These are phyloP conservation scores for Drosophila prostipennis DNA, from an alignment of 2,888 invertebrate species.

Conservation along the genomic window DNA sequence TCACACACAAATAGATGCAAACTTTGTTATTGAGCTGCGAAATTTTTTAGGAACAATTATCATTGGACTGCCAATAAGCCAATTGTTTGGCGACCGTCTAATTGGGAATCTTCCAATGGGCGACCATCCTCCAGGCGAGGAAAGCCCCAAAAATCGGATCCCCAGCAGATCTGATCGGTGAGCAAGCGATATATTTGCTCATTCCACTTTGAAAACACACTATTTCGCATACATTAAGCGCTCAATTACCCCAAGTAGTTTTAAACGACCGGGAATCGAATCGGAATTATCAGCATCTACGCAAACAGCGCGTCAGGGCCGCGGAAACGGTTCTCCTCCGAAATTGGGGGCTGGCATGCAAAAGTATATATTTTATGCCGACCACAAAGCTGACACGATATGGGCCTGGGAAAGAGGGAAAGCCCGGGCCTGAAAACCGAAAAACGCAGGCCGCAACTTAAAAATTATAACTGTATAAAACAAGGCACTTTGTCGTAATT, in stretches of 20 bases:
- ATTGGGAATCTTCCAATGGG: neutral
- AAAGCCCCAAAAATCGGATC: slow-evolving; percentile 8
- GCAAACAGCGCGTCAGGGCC: neutral
- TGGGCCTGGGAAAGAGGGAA: slow-evolving; percentile 19
- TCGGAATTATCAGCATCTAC: slow-evolving; percentile 20
- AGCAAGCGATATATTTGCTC: neutral
- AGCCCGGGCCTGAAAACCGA: slow-evolving; percentile 30
- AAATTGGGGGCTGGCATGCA: slow-evolving; percentile 37
- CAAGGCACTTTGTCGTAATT: slow-evolving; percentile 24
- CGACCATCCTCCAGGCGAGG: slow-evolving; percentile 8
- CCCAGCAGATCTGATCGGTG: neutral
- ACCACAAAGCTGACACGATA: slow-evolving; percentile 3
- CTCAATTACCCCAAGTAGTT: slow-evolving; percentile 40
- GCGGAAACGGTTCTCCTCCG: slow-evolving; percentile 4
- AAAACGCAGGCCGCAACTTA: slow-evolving; percentile 24
- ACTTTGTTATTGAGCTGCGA: slow-evolving; percentile 31
- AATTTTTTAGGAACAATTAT: slow-evolving; percentile 38
- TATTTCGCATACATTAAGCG: slow-evolving; percentile 36
- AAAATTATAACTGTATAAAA: slow-evolving; percentile 49
- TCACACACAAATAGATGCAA: slow-evolving; percentile 26
- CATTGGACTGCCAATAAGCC: slow-evolving; percentile 24
- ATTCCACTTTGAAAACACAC: neutral
- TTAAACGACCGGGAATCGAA: slow-evolving; percentile 16
- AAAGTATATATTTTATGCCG: slow-evolving; percentile 1
- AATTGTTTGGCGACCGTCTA: slow-evolving; percentile 3